Evolutionary conservation across 92 coral and sea anemone species (phyloP).

Genomic region (Porites divaricata): DNA sequence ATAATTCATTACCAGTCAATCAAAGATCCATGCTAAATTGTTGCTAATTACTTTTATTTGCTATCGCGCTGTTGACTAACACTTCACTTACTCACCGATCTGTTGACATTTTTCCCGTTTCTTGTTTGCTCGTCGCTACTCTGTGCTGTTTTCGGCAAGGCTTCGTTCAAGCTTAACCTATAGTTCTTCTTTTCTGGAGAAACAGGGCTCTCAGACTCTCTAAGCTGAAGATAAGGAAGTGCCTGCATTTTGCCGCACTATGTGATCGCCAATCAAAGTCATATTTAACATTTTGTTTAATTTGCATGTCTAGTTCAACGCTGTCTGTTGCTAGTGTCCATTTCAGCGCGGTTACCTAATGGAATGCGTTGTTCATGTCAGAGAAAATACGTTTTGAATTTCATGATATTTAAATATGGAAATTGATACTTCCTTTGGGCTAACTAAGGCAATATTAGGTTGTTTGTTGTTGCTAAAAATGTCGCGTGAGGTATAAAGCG

Average conservation of each 20-base stretch:
- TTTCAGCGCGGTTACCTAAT: constrained; percentile 43
- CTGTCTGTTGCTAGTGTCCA: constrained; percentile 30
- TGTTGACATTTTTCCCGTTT: constrained; percentile 31
- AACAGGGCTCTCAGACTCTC: constrained; percentile 40
- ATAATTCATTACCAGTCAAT: not conserved
- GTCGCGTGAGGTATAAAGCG: not conserved
- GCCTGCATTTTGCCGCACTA: constrained; percentile 63
- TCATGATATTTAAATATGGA: not conserved
- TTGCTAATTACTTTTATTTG: constrained; percentile 5
- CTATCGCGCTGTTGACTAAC: constrained; percentile 13
- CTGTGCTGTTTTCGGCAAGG: constrained; percentile 14
- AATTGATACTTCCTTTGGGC: not conserved
- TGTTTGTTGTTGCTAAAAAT: not conserved
- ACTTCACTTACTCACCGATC: constrained; percentile 40
- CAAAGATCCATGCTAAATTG: not conserved
- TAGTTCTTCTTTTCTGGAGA: constrained; percentile 63
- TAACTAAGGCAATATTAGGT: not conserved
- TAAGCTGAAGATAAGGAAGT: constrained; percentile 57
- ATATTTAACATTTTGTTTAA: not conserved
- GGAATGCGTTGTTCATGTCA: constrained; percentile 8
- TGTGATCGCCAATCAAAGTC: not conserved
- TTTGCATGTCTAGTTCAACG: constrained; percentile 3
- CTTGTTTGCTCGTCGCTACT: constrained; percentile 18
- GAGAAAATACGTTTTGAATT: not conserved
- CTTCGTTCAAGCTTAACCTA: constrained; percentile 60